A percentile compares a stretch with the other conserved stretches of the same genome.
These are phyloP conservation scores for Limnephilus auricula DNA, from an alignment of 2,888 invertebrate species.

Conservation along the genomic window DNA sequence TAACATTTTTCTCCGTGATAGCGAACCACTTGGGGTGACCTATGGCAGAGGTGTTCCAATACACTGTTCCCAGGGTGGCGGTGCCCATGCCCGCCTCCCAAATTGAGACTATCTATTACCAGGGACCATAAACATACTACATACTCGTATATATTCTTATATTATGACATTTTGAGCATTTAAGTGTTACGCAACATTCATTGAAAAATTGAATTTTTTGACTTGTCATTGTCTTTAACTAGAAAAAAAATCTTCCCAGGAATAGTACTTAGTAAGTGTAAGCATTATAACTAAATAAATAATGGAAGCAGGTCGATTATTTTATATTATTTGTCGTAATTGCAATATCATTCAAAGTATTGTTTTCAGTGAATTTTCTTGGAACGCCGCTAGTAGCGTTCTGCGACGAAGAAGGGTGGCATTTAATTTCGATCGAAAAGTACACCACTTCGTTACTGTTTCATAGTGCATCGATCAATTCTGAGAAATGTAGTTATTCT, in stretches of 20 bases:
- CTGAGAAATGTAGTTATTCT: background rate
- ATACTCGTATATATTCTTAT: no score
- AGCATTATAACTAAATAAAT: background rate
- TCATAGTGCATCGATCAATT: constrained; percentile 5
- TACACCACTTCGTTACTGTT: background rate
- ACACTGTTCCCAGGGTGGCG: no score
- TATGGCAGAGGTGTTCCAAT: no score
- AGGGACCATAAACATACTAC: no score
- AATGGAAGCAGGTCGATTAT: background rate
- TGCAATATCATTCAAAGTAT: background rate
- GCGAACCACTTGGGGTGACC: no score
- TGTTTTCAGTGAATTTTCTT: background rate
- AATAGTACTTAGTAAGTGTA: background rate
- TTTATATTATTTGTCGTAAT: background rate
- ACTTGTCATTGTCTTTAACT: no score
- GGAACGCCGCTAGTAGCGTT: background rate
- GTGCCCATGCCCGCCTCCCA: no score
- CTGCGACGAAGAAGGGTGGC: background rate
- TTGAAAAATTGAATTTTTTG: no score
- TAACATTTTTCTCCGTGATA: no score
- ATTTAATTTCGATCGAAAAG: constrained; percentile 15
- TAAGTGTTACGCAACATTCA: no score
- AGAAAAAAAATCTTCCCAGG: background rate
- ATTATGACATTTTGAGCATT: no score
- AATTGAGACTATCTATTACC: no score